Evolutionary conservation across 2,888 invertebrate species (phyloP), one percentile per base, ranked within the genome.

Genomic region (Tachina lurida): DNA sequence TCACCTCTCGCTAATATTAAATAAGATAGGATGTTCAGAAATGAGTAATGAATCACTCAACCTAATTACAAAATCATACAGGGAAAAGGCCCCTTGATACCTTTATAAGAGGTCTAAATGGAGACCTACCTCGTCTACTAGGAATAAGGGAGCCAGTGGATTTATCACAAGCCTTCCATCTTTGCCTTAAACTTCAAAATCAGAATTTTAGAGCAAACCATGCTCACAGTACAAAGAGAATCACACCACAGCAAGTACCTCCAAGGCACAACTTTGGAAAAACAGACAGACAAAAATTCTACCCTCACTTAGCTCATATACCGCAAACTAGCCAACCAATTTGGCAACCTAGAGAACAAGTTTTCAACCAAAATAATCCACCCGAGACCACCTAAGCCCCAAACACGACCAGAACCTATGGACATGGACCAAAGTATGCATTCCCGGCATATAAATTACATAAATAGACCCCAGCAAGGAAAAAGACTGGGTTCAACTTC

Each of bases 1-100:
- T 12, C 56, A 56, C n/a, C 56, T 56, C 22, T 56, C 52, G 43
- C 41, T 78, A 70, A 43, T 76, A 76, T 19, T 22, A 63, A 76
- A 65, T 65, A 31, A 56, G 45, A 47, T 56, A 63, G 19, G 5
- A 17, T 47, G 47, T 13, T 47, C 13, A 47, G 12, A 47, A 47
- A 47, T 13, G 47, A 47, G 13, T 13, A 47, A 47, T 47, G 47
- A 65, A 22, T 19, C 65, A 15, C 19, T 65, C 3, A 22, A 47
- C 15, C 7, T 47, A 10, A 15, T 65, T 8, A 47, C 39, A 17
- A 47, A 63, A 15, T 47, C 63, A 1, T 65, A 65, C 41, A 52
- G 65, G 13, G 58, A 67, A 9, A 67, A 47, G n/a, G 76, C 76
- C 3, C n/a, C 12, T 67, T 7, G 58, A 76, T 13, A 76, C 67